Percentiles rank a stretch among this genome's conserved stretches.
Evolutionary conservation across 2,797 vertebrate species (phyloP).

Genomic region (Pampus argenteus): DNA sequence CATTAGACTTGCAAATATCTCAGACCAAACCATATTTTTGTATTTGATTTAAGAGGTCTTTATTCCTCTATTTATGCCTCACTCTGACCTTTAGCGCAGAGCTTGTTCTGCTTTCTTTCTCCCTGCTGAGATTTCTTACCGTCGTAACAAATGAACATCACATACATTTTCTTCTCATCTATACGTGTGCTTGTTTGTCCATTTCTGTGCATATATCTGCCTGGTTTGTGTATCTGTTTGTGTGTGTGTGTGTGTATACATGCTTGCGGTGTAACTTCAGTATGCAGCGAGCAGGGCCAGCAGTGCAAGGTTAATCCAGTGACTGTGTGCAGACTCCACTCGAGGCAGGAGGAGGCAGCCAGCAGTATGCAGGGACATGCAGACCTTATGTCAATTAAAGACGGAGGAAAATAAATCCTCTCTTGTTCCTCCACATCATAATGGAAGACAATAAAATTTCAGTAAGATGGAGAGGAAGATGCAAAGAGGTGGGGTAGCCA

Average conservation of each 20-base stretch:
- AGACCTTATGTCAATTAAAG: constrained; percentile 36
- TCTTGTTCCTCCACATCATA: constrained; percentile 10
- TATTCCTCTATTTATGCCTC: constrained; percentile 48
- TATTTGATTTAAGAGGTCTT: constrained; percentile 26
- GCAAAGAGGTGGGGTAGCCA: constrained; percentile 32
- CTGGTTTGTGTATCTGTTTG: constrained; percentile 2
- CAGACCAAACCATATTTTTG: constrained; percentile 31
- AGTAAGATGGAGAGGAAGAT: constrained; percentile 17
- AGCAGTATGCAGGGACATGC: constrained; percentile 46
- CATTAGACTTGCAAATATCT: not conserved
- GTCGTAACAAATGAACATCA: constrained; percentile 59
- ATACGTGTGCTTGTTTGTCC: not conserved
- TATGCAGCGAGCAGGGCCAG: constrained; percentile 40
- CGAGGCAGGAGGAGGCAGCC: constrained; percentile 22
- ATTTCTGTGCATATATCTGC: constrained; percentile 2
- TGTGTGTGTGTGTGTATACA: constrained; percentile 6
- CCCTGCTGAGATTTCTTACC: constrained; percentile 32
- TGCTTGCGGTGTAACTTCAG: constrained; percentile 35
- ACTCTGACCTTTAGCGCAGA: constrained; percentile 49
- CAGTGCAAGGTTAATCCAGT: constrained; percentile 65
- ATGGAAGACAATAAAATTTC: constrained; percentile 45
- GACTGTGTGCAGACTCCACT: constrained; percentile 55
- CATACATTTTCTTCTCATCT: constrained; percentile 23
- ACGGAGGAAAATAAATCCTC: constrained; percentile 10
- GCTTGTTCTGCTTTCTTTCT: constrained; percentile 51